These are phyloP conservation scores for Xiphias gladius DNA, from an alignment of 2,113 vertebrate genomes.

Conservation along the genomic window DNA sequence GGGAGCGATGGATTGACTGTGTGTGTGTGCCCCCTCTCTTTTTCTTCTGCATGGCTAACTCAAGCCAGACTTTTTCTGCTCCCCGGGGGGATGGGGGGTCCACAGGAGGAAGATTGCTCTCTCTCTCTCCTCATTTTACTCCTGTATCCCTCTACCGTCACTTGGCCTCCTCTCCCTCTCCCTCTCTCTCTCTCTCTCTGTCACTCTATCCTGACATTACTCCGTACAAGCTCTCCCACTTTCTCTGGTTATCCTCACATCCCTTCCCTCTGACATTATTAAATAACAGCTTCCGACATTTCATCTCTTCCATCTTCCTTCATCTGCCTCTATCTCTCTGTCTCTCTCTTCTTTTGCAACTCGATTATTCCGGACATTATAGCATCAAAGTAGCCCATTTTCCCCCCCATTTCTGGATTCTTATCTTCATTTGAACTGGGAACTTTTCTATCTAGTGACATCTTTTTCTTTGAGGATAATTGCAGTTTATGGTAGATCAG, in stretches of 20 bases:
- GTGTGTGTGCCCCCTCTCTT: conserved; percentile 26
- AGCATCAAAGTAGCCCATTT: background rate
- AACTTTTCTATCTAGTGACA: background rate
- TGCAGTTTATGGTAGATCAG: no score
- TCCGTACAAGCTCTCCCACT: background rate
- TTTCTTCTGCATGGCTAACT: conserved; percentile 63
- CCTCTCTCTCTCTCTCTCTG: background rate
- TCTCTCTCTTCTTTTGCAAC: background rate
- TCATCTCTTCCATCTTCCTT: conserved; percentile 6
- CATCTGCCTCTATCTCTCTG: background rate
- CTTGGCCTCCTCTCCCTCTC: background rate
- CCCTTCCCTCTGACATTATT: conserved; percentile 39
- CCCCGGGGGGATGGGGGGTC: conserved; percentile 24
- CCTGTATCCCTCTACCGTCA: conserved; percentile 8
- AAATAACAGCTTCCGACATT: conserved; percentile 30
- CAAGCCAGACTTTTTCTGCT: conserved; percentile 53
- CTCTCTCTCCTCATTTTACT: conserved; percentile 7
- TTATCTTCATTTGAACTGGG: background rate
- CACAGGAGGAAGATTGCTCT: background rate
- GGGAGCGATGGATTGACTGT: conserved; percentile 43
- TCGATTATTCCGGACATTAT: background rate
- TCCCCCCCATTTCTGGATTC: background rate
- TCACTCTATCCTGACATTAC: background rate
- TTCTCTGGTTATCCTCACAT: background rate
- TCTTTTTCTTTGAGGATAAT: no score